phyloP scores from a whole-genome alignment of 1,140 invertebrate species.

The Olivierus martensii region DNA sequence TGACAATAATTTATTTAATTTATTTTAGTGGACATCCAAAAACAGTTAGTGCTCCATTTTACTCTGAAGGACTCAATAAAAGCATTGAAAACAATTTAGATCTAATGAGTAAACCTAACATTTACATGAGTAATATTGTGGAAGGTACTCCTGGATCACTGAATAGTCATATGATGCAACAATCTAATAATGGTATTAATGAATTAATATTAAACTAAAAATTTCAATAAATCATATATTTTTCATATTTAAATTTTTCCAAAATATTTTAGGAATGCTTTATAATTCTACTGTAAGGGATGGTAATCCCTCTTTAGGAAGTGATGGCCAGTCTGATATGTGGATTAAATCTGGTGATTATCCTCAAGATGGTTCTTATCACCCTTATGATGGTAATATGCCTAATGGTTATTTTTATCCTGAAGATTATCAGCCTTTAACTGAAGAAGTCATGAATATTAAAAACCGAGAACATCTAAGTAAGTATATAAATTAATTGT shows the following conservation, averaged over 20 bases:
- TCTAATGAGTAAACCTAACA: constrained; percentile 13
- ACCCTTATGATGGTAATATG: constrained; percentile 16
- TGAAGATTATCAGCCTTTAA: constrained; percentile 24
- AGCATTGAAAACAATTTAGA: constrained; percentile 45
- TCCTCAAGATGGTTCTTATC: constrained; percentile 10
- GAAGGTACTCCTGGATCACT: too few species aligned
- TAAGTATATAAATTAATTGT: constrained; percentile 18
- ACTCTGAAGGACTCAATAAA: constrained; percentile 72
- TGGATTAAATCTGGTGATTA: constrained; percentile 10
- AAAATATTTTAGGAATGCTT: too few species aligned
- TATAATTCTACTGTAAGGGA: too few species aligned
- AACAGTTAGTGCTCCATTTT: constrained; percentile 68
- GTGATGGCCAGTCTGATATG: not conserved
- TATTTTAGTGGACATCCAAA: constrained; percentile 46
- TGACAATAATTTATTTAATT: too few species aligned
- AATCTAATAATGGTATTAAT: too few species aligned
- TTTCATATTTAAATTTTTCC: too few species aligned
- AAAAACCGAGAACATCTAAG: constrained; percentile 22
- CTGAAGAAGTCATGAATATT: constrained; percentile 23
- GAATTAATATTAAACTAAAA: too few species aligned
- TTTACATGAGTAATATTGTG: constrained; percentile 6
- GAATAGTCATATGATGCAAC: too few species aligned
- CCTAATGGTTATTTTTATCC: constrained; percentile 23
- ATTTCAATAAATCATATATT: too few species aligned
- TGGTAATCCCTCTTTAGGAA: too few species aligned